phyloP scores from a whole-genome alignment of 2,888 invertebrate genomes.

The Branchipolynoe longqiensis region DNA sequence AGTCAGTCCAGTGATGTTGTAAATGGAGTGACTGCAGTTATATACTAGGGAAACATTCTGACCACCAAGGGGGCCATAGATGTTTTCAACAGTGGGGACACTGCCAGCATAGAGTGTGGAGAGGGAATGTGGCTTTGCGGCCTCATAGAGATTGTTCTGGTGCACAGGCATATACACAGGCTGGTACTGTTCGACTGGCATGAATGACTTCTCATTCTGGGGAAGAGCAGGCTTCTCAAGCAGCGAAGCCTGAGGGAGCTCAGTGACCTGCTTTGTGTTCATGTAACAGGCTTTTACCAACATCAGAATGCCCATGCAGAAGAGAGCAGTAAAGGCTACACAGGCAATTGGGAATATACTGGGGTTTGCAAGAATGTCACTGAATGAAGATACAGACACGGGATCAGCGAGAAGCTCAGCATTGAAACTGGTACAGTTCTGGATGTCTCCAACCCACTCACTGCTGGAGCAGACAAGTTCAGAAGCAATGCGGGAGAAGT shows the following conservation, averaged over 20 bases:
- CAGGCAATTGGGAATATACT: conserved; percentile 66
- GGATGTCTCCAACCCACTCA: conserved; percentile 47
- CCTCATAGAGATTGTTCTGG: too few relatives aligned
- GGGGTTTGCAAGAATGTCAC: conserved; percentile 8
- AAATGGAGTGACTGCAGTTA: too few relatives aligned
- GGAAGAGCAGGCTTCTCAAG: too few relatives aligned
- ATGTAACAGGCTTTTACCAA: conserved; percentile 4
- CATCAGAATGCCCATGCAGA: conserved; percentile 65
- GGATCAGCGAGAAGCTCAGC: not conserved
- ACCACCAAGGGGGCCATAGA: conserved; percentile 6
- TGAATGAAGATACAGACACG: not conserved
- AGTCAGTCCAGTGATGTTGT: too few relatives aligned
- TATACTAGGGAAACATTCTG: too few relatives aligned
- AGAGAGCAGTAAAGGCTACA: conserved; percentile 64
- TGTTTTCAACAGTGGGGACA: conserved; percentile 8
- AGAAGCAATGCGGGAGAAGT: not conserved
- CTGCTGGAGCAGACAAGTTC: conserved; percentile 33
- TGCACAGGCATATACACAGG: too few relatives aligned
- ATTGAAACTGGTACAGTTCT: conserved; percentile 23
- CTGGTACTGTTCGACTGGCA: not conserved
- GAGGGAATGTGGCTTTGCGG: too few relatives aligned
- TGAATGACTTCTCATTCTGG: too few relatives aligned
- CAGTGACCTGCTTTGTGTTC: not conserved
- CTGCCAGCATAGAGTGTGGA: too few relatives aligned
- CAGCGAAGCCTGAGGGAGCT: too few relatives aligned